Conservation (phyloP, 2,797 vertebrate species). For the Myripristis murdjan region DNA sequence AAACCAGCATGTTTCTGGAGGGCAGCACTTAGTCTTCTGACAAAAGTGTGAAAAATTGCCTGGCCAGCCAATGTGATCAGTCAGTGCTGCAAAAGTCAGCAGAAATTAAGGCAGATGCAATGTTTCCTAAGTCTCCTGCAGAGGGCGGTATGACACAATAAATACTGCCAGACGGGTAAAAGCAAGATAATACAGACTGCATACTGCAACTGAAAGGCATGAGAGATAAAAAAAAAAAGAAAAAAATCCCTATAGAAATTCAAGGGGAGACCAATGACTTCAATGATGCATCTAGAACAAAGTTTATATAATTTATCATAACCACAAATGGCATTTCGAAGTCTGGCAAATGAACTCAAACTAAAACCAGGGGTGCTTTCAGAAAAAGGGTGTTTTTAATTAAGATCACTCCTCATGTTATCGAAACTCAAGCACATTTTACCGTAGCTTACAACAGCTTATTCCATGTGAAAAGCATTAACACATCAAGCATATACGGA, state of each 20-base stretch:
- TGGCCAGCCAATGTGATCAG: background rate
- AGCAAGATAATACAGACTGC: background rate
- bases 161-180: background rate
- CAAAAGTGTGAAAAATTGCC: background rate
- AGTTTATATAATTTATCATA: no score
- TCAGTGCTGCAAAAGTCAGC: background rate
- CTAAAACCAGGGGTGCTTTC: slow-evolving; percentile 36
- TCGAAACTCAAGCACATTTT: slow-evolving; percentile 74
- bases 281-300: no score
- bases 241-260: no score
- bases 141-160: slow-evolving; percentile 38
- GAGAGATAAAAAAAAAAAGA: no score
- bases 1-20: no score
- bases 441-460: slow-evolving; percentile 73
- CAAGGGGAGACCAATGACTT: background rate
- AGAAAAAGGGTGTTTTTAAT: slow-evolving; percentile 69
- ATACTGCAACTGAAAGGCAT: background rate
- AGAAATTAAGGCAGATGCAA: background rate
- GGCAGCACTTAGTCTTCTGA: no score
- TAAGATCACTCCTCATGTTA: slow-evolving; percentile 69
- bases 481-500: slow-evolving; percentile 73
- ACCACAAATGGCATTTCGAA: background rate
- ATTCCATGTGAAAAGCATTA: slow-evolving; percentile 79
- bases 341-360: slow-evolving; percentile 40
- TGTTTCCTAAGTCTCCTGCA: slow-evolving; percentile 19